These are phyloP conservation scores for Heliconius cydno DNA, from an alignment of 2,888 invertebrate species.

Conservation along the genomic window DNA sequence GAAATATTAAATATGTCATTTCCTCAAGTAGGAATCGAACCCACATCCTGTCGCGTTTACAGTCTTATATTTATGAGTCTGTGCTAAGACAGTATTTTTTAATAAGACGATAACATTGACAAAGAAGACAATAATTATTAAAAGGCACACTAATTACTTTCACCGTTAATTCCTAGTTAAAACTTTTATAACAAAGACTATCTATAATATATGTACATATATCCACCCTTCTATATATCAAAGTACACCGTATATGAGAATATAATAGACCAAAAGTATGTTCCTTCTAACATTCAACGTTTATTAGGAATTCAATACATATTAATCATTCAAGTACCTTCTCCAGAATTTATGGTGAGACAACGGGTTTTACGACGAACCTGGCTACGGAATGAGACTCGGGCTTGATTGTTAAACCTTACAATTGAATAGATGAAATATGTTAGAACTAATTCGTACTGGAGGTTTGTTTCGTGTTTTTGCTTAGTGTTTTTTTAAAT, in stretches of 20 bases:
- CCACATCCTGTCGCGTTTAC: too few relatives aligned
- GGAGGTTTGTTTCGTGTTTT: neutral
- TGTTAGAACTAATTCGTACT: neutral
- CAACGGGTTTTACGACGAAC: constrained; percentile 23
- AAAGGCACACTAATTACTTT: neutral
- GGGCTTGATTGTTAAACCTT: constrained; percentile 26
- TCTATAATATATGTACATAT: neutral
- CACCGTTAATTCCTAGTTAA: neutral
- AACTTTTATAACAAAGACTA: too few relatives aligned
- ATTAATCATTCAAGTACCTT: constrained; percentile 33
- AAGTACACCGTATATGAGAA: neutral
- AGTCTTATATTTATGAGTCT: too few relatives aligned
- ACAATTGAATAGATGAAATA: constrained; percentile 24
- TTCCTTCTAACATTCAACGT: constrained; percentile 25
- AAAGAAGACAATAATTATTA: neutral
- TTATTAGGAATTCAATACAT: constrained; percentile 33
- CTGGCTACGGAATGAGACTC: constrained; percentile 10
- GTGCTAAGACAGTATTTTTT: too few relatives aligned
- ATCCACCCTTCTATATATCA: neutral
- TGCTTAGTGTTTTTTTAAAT: neutral
- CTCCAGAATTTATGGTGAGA: constrained; percentile 27
- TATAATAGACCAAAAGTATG: constrained; percentile 18
- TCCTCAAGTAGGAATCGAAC: too few relatives aligned
- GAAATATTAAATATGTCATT: too few relatives aligned
- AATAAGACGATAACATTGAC: too few relatives aligned